These are phyloP conservation scores for Babyrousa celebensis DNA, from an alignment of 2,797 vertebrate species.

Conservation along the genomic window DNA sequence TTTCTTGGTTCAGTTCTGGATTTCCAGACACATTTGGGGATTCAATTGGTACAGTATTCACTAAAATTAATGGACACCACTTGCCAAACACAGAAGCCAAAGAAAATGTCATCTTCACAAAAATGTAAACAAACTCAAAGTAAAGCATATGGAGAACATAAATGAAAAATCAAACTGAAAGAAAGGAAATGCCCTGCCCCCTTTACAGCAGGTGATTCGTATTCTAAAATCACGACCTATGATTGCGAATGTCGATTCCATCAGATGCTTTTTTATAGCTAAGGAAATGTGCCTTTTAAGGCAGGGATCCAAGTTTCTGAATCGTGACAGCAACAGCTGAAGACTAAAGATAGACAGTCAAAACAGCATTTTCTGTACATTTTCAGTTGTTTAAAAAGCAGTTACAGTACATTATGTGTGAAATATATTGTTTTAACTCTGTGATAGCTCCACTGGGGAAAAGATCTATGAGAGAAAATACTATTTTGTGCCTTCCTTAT, in stretches of 20 bases:
- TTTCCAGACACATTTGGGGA: slow-evolving; percentile 65
- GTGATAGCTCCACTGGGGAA: slow-evolving; percentile 25
- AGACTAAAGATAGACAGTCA: slow-evolving; percentile 89
- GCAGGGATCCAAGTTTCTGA: slow-evolving; percentile 85
- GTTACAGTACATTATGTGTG: slow-evolving; percentile 79
- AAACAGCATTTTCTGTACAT: slow-evolving; percentile 88
- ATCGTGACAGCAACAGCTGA: slow-evolving; percentile 87
- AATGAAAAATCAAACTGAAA: slow-evolving; percentile 57
- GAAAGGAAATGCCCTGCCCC: not conserved
- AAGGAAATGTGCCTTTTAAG: slow-evolving; percentile 72
- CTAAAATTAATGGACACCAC: slow-evolving; percentile 65
- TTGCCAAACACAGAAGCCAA: slow-evolving; percentile 36
- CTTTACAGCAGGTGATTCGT: slow-evolving; percentile 61
- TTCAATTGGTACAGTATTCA: slow-evolving; percentile 44
- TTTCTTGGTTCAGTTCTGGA: slow-evolving; percentile 63
- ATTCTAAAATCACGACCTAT: slow-evolving; percentile 71
- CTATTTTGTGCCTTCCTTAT: slow-evolving; percentile 24
- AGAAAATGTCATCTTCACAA: not conserved
- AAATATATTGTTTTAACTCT: slow-evolving; percentile 80
- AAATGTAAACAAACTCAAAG: slow-evolving; percentile 57
- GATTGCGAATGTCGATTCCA: slow-evolving; percentile 73
- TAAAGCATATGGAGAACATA: slow-evolving; percentile 21
- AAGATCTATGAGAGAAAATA: slow-evolving; percentile 18
- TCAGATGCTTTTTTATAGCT: slow-evolving; percentile 69
- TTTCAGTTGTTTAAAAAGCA: slow-evolving; percentile 86